Evolutionary conservation across 2,113 vertebrate species (phyloP), one percentile per base, ranked within the genome.

Genomic region (Chunga burmeisteri): DNA sequence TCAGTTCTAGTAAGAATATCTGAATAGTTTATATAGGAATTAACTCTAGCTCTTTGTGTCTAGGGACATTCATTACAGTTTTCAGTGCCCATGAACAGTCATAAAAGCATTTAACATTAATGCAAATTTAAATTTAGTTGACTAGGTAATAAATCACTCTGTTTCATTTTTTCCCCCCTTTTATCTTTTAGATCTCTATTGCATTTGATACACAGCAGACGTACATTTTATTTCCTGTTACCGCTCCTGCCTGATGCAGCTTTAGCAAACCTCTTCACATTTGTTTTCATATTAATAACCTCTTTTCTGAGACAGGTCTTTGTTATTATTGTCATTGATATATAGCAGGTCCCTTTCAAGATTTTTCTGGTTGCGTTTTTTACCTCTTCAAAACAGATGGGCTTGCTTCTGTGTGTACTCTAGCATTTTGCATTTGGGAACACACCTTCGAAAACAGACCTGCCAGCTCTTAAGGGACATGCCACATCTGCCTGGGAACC

Each of bases 101-200:
- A 82, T 95, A 94, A 95, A 95, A 72, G 63, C 53, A 7, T 97
- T 96, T 94, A 89, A 93, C 72, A 68, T 79, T 85, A 94, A 91
- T 89, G 86, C 56, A 94, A 93, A 84, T 97, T 96, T 95, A 91
- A 97, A 94, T 93, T 81, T 90, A 85, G 81, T 93, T 95, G 94
- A 96, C 70, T 87, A 82, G 85, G 91, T 96, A 94, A 96, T 93
- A 95, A 95, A 94, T 96, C 89, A 95, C 40, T 62, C 40, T 80
- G 58, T 55, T 94, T 88, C 22, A 1, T 25, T 58, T 26, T 19
- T 23, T 6, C 0, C 8, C 16, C 49, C 29, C 40, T 30, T 96
- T 94, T 84, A 63, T 92, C 72, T 94, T 86, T 91, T 44, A 71
- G 44, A 61, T 72, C n/a, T 84, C 34, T 79, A 30, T 53, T 93